Evolutionary conservation across 2,797 vertebrate species (phyloP), one percentile per base, ranked within the genome.

Genomic region (Scarus forsteni): DNA sequence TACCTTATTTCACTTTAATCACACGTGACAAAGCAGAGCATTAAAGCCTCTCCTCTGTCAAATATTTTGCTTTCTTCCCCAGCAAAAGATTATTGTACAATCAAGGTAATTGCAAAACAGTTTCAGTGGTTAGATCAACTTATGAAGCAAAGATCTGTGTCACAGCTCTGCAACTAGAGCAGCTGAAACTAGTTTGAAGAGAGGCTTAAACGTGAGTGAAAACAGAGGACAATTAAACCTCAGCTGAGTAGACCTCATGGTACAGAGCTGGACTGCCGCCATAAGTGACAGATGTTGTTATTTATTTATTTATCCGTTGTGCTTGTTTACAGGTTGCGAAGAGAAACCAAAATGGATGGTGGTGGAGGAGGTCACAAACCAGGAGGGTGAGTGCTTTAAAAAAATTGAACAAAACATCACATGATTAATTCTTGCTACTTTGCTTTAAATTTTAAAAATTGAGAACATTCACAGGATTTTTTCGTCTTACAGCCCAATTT

Each of bases 401-500:
- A n/a, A 10, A 1, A 12, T 52, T 27, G 11, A 35, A 18, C 12
- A 12, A 36, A 59, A 19, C 8, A 13, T 35, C 6, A 27, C 19
- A 14, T 15, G 3, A 45, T 45, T 10, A 27, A 14, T 42, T 7
- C 3, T 9, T 8, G 36, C 59, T 49, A 7, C 43, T 56, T 61
- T 16, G 8, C 44, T 12, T 19, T 38, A 59, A 46, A 3, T 3
- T 9, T 65, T 79, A 8, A 50, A 11, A 50, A 19, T 13, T 1
- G 34, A 34, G 19, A 51, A 51, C 19, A 34, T 5, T 51, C 11
- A 51, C 40, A 10, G 51, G 55, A 61, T 5, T 44, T 35, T 54
- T 66, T 66, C 64, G 8, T 51, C 42, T 54, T 54, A 11, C 86
- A 99, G 98, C 83, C 95, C 96, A 5, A 93, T 98, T 88, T 94